Percentiles rank a stretch among this genome's conserved stretches.
Conservation (phyloP, 1,140 invertebrate genomes). For the Nephila pilipes region DNA sequence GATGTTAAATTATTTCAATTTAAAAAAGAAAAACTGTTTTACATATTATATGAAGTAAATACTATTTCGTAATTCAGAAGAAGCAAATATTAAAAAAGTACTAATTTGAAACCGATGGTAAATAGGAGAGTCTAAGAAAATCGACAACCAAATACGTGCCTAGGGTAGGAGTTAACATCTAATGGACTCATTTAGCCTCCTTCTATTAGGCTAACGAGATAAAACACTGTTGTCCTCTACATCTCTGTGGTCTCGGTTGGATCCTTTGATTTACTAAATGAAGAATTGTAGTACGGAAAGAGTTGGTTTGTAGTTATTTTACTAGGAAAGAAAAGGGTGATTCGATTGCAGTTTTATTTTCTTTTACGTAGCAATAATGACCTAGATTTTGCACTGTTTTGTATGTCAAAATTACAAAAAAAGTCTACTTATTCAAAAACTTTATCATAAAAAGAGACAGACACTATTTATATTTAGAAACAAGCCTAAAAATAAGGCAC, state of each 20-base stretch:
- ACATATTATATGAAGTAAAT: neutral
- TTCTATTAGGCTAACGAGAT: conserved; percentile 16
- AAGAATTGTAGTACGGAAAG: neutral
- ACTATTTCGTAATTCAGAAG: neutral
- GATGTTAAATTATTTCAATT: too few relatives aligned
- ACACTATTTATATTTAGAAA: too few relatives aligned
- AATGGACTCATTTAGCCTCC: conserved; percentile 5
- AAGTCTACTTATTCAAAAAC: too few relatives aligned
- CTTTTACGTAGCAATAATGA: too few relatives aligned
- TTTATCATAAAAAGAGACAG: too few relatives aligned
- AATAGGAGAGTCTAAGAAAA: neutral
- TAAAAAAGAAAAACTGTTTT: too few relatives aligned
- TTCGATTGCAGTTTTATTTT: too few relatives aligned
- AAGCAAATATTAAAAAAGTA: neutral
- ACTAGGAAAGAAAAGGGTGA: too few relatives aligned
- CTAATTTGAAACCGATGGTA: neutral
- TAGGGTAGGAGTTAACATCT: neutral
- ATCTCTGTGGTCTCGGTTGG: neutral
- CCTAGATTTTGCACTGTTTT: too few relatives aligned
- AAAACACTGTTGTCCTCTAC: neutral
- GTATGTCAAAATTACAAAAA: too few relatives aligned
- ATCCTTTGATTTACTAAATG: neutral
- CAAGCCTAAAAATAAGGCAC: too few relatives aligned
- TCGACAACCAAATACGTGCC: neutral
- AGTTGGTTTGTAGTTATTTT: neutral